Evolutionary conservation across 2,888 invertebrate species (phyloP).

Genomic region (Apoderus coryli): DNA sequence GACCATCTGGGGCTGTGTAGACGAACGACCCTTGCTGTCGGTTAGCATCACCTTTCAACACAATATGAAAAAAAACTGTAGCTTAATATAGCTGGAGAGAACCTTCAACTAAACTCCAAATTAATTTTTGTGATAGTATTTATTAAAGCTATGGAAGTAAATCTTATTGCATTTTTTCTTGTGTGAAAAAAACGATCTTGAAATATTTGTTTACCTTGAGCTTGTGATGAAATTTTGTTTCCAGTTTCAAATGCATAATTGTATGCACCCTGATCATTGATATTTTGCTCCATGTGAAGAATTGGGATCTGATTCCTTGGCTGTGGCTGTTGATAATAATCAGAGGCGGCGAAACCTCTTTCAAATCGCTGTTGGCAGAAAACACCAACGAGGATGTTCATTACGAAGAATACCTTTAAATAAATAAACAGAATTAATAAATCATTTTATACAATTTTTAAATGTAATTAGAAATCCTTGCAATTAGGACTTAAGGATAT

Average conservation of each 20-base stretch:
- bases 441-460: too few species aligned
- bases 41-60: conserved; percentile 11
- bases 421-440: too few species aligned
- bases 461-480: too few species aligned
- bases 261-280: conserved; percentile 24
- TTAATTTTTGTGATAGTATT: too few species aligned
- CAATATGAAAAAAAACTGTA: neutral
- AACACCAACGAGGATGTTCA: too few species aligned
- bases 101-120: neutral
- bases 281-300: conserved; percentile 21
- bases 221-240: conserved; percentile 36
- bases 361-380: conserved; percentile 12
- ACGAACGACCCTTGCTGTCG: conserved; percentile 19
- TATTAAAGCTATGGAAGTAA: too few species aligned
- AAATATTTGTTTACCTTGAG: conserved; percentile 21
- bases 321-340: conserved; percentile 9
- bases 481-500: too few species aligned
- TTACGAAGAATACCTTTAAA: too few species aligned
- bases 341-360: conserved; percentile 14
- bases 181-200: too few species aligned
- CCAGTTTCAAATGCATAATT: conserved; percentile 39
- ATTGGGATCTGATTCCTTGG: conserved; percentile 19
- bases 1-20: conserved; percentile 23
- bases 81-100: neutral
- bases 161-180: too few species aligned